Conservation (phyloP, 2,113 vertebrate genomes). For the Ptychochromis oligacanthus region DNA sequence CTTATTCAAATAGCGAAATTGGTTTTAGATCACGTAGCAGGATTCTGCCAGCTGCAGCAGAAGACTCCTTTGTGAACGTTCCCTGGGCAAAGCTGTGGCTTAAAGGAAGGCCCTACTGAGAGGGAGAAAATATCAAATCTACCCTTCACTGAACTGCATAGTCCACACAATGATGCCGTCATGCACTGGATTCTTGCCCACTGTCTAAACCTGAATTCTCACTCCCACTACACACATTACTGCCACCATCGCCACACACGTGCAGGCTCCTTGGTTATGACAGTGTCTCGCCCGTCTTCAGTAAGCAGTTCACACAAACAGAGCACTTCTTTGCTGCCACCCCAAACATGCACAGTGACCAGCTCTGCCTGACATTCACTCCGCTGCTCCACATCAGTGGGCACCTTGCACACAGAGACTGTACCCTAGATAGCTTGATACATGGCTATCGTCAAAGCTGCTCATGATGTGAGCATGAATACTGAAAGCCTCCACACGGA, state of each 20-base stretch:
- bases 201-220: constrained; percentile 66
- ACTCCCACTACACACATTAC: constrained; percentile 58
- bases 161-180: constrained; percentile 73
- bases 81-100: constrained; percentile 71
- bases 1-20: constrained; percentile 81
- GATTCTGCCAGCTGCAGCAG: constrained; percentile 72
- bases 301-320: constrained; percentile 29
- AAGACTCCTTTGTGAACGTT: constrained; percentile 73
- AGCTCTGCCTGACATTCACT: constrained; percentile 43
- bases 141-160: constrained; percentile 74
- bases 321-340: constrained; percentile 8
- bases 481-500: constrained; percentile 13
- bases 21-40: constrained; percentile 82
- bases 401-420: constrained; percentile 34
- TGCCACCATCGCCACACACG: constrained; percentile 26
- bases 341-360: constrained; percentile 34
- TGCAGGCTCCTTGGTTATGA: constrained; percentile 30
- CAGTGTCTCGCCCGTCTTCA: background rate
- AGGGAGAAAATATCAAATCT: constrained; percentile 76
- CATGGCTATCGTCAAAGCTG: constrained; percentile 43
- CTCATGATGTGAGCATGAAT: constrained; percentile 27
- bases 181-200: constrained; percentile 63
- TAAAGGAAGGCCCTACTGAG: constrained; percentile 68
- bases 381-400: constrained; percentile 50
- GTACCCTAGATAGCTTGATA: constrained; percentile 33